Base-by-base conservation (phyloP, 2,797 vertebrate species). In the Martes flavigula region DNA sequence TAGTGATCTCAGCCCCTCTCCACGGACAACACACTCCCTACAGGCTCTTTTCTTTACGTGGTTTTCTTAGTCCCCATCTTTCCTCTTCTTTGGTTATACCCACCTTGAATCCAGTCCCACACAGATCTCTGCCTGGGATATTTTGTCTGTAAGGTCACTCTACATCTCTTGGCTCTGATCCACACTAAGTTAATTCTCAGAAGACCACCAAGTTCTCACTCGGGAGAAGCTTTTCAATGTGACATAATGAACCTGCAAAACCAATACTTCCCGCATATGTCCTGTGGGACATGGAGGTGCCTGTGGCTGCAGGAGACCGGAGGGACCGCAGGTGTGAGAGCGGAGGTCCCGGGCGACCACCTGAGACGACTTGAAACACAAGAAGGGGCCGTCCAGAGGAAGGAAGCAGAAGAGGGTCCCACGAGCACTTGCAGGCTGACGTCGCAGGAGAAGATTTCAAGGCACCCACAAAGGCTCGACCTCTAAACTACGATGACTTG, bases 21-120 rank as follows among this genome's bases (percentile, higher is more conserved):
- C n/a, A 12, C 51, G n/a, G 2, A 30, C 1, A 25, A 11, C 48
- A 21, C 11, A 13, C 48, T 64, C 21, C 3, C 17, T 38, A 0
- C 12, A 6, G 54, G 38, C 35, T 25, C n/a, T 46, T 8, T 25
- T 25, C n/a, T n/a, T 79, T 48, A 48, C n/a, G 30, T 8, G 9
- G 18, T 12, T 70, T 87, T 56, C 78, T 54, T 25, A 84, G 15
- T 9, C 58, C 21, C 7, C 51, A 54, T 20, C 54, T 54, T 54
- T 54, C 54, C 21, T 38, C 40, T 40, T 72, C 25, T 21, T 32
- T 46, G 30, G 18, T 48, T 70, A 68, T 6, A 38, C 6, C n/a
- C 15, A 17, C 46, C 60, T 56, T 58, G 12, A 43, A 40, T 51
- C 43, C 51, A 15, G 21, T 62, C 60, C 15, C 30, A 82, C 54